Evolutionary conservation across 2,797 vertebrate genomes (phyloP).

Genomic region (Muscicapa comitata): DNA sequence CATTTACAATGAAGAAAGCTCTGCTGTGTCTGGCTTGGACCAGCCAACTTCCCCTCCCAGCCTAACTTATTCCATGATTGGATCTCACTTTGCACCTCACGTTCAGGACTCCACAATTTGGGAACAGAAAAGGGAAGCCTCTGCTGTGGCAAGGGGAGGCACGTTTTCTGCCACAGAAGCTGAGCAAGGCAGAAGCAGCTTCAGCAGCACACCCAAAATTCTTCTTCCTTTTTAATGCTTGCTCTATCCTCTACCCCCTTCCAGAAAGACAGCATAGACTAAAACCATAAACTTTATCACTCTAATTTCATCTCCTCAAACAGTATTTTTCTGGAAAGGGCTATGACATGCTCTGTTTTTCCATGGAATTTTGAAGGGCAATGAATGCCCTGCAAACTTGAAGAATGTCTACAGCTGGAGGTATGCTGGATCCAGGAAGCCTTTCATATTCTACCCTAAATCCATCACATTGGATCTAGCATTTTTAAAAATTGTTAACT

Average conservation of each 20-base stretch:
- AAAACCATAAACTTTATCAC: neutral
- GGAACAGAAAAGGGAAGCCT: neutral
- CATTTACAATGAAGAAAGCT: neutral
- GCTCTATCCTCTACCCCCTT: neutral
- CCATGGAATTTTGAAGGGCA: neutral
- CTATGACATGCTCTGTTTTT: neutral
- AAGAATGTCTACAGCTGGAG: neutral
- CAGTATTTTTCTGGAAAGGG: neutral
- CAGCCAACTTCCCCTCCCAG: neutral
- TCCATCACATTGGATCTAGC: neutral
- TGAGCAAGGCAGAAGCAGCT: neutral
- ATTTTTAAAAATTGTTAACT: neutral
- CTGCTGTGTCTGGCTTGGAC: neutral
- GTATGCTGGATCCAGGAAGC: neutral
- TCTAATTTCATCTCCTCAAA: neutral
- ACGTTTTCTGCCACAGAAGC: neutral
- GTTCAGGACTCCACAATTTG: neutral
- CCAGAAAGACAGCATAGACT: neutral
- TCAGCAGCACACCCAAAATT: neutral
- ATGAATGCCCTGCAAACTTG: neutral
- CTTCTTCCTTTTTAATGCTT: neutral
- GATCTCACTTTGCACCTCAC: neutral
- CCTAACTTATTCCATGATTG: neutral
- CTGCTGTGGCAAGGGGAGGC: rapidly evolving
- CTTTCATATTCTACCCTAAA: neutral